A percentile compares a stretch with the other conserved stretches of the same genome.
Conservation (phyloP, 2,888 invertebrate species). For the Amphiduros pacificus region DNA sequence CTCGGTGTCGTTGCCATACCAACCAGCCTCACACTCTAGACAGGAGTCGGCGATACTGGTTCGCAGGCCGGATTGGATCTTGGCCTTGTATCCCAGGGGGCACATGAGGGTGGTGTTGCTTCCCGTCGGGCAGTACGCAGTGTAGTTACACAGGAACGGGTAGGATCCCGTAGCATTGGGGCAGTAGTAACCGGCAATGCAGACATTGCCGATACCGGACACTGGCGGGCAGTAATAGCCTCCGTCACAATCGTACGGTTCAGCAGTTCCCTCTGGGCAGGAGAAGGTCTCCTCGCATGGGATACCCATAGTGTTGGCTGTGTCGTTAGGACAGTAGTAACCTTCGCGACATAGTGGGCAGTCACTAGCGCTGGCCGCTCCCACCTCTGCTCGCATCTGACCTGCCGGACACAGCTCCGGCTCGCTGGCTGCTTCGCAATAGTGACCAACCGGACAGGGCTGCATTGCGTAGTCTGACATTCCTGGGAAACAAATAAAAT, state of each 20-base stretch:
- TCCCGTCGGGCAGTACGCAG: conserved; percentile 51
- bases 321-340: conserved; percentile 46
- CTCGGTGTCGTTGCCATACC: conserved; percentile 49
- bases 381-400: conserved; percentile 43
- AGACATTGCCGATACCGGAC: conserved; percentile 30
- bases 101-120: conserved; percentile 47
- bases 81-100: conserved; percentile 46
- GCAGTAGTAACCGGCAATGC: conserved; percentile 53
- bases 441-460: conserved; percentile 52
- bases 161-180: conserved; percentile 41
- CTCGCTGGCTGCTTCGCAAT: conserved; percentile 46
- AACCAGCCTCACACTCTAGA: conserved; percentile 47
- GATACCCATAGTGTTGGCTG: conserved; percentile 49
- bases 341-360: conserved; percentile 43
- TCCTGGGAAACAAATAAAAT: conserved; percentile 34
- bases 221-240: conserved; percentile 50
- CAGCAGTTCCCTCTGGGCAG: conserved; percentile 46
- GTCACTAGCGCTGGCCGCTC: conserved; percentile 39
- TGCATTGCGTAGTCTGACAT: conserved; percentile 43
- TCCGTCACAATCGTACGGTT: conserved; percentile 43
- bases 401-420: conserved; percentile 53
- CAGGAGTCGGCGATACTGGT: conserved; percentile 39
- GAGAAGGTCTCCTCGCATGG: conserved; percentile 48
- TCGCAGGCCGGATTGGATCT: conserved; percentile 41
- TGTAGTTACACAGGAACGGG: conserved; percentile 43